These are phyloP conservation scores for Holotrichia oblita DNA, from an alignment of 1,140 invertebrate species.

Conservation along the genomic window DNA sequence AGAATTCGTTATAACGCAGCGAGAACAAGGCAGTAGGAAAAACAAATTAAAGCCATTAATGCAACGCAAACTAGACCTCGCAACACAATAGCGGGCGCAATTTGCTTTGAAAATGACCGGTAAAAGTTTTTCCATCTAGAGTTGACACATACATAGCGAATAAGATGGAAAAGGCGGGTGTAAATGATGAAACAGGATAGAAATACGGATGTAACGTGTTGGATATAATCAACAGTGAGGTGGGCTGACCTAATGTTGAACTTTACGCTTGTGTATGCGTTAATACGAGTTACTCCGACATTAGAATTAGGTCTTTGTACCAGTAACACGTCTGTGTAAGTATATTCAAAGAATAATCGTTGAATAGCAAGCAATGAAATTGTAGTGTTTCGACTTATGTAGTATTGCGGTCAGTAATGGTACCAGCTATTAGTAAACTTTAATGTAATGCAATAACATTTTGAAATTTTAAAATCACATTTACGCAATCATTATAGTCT, in stretches of 20 bases:
- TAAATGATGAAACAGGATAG: background rate
- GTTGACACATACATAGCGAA: background rate
- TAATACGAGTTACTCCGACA: background rate
- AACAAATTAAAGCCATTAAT: conserved; percentile 38
- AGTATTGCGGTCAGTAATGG: too few relatives aligned
- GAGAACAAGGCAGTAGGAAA: background rate
- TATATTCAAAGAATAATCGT: background rate
- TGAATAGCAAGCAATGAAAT: background rate
- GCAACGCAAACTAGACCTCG: conserved; percentile 12
- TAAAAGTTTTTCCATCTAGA: conserved; percentile 38
- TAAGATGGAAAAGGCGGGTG: background rate
- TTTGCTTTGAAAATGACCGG: conserved; percentile 37
- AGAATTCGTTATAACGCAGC: conserved; percentile 2
- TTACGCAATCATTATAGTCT: too few relatives aligned
- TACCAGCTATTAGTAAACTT: too few relatives aligned
- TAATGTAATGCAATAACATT: too few relatives aligned
- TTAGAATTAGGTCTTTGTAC: background rate
- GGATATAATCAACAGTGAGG: background rate
- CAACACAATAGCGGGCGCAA: conserved; percentile 29
- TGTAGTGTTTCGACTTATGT: background rate
- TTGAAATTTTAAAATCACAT: too few relatives aligned
- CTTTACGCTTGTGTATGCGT: background rate
- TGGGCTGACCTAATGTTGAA: conserved; percentile 14
- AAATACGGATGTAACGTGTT: conserved; percentile 7
- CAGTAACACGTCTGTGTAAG: background rate